Conservation (phyloP, 2,888 invertebrate genomes). For the Rutpela maculata region DNA sequence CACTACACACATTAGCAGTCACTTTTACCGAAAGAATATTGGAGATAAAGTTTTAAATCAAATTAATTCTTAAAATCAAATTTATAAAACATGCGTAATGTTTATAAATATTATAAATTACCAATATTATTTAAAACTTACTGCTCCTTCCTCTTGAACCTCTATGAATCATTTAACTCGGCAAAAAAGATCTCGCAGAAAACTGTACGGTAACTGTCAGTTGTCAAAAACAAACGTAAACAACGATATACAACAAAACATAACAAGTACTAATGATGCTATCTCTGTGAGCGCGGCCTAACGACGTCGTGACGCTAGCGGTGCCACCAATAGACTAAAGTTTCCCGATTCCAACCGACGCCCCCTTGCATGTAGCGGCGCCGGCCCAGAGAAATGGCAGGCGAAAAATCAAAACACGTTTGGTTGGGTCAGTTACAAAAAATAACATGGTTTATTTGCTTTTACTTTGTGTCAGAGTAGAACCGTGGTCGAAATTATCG, state of each 20-base stretch:
- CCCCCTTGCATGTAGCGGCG: slow-evolving; percentile 45
- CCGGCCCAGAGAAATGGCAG: slow-evolving; percentile 43
- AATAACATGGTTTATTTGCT: slow-evolving; percentile 9
- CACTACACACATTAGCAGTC: background rate
- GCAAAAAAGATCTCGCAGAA: slow-evolving; percentile 4
- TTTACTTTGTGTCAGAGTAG: background rate
- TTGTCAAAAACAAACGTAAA: slow-evolving; percentile 35
- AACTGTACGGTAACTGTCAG: slow-evolving; percentile 29
- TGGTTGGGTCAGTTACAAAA: slow-evolving; percentile 34
- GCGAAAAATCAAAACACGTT: slow-evolving; percentile 34
- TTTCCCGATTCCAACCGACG: slow-evolving; percentile 42
- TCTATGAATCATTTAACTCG: background rate
- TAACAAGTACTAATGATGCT: slow-evolving; percentile 11
- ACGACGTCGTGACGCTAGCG: slow-evolving; percentile 41
- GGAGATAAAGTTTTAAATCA: background rate
- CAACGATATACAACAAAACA: slow-evolving; percentile 26
- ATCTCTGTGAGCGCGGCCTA: background rate
- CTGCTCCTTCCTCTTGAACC: background rate
- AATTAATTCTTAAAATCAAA: background rate
- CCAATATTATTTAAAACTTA: slow-evolving; percentile 17
- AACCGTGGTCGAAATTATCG: too few species aligned
- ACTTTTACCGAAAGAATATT: background rate
- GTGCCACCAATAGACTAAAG: slow-evolving; percentile 46
- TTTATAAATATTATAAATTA: too few species aligned
- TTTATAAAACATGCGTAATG: too few species aligned